Base-by-base conservation (phyloP, 2,888 invertebrate species). In the Scaeva pyrastri region DNA sequence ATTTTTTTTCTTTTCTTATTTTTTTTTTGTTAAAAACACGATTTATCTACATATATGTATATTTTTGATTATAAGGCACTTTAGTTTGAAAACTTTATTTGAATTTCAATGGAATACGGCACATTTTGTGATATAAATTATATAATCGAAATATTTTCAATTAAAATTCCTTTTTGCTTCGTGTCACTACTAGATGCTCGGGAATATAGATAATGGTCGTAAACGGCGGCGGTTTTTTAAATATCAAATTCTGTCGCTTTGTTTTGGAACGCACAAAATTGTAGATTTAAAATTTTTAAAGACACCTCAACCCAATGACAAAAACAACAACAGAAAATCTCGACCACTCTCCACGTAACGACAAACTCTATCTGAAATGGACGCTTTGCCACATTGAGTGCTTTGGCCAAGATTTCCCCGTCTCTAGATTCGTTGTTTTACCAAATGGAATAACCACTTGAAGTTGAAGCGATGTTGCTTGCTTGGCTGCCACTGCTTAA, bases 271-370 rank as follows among this genome's bases (percentile, higher is more conserved):
- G 31, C 52, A 23, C 14, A 2, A 60, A 43, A 26, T 19, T 19
- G 12, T 43, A 48, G 55, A 58, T 64, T 55, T 8, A 21, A 58
- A 68, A n/a, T n/a, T 48, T 62, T 36, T 23, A 4, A 23, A 66
- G 11, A 19, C 68, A 73, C 31, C 60, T 45, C 14, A 14, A 62
- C 8, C 41, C 39, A 75, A 50, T 16, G 58, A 76, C 26, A 66
- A 71, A 55, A 70, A 70, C 14, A 23, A 60, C 41, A 72, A 36
- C 6, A 31, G 3, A 41, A 74, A 91, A 91, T 90, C 90, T 90
- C 91, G 90, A 91, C 91, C 91, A 91, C 89, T 91, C 91, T 90
- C 90, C 89, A 91, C 90, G 91, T 91, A 91, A 90, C 89, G 90
- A 90, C 91, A 90, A 90, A 90, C 90, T 90, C 90, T 91, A 91